Conservation (phyloP, 2,888 invertebrate genomes). For the Phania funesta region DNA sequence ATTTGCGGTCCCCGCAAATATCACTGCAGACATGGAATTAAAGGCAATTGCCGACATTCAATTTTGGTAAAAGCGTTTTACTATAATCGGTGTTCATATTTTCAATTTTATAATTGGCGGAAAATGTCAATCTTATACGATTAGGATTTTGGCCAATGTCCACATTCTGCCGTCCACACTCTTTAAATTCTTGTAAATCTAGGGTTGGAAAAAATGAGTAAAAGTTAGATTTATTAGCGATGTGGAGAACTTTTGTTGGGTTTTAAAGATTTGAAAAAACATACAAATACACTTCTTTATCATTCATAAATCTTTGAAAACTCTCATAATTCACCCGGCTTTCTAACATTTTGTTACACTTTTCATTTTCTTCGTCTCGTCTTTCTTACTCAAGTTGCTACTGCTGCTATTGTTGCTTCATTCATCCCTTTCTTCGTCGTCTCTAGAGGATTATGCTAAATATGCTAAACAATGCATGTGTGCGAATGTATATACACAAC, state of each 20-base stretch:
- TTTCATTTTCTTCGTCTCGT: conserved; percentile 49
- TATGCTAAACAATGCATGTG: conserved; percentile 33
- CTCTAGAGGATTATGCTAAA: conserved; percentile 53
- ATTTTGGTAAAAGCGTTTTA: too few relatives aligned
- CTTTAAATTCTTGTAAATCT: conserved; percentile 19
- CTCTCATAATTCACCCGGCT: conserved; percentile 75
- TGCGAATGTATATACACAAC: background rate
- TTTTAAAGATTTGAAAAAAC: conserved; percentile 67
- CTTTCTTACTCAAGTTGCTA: conserved; percentile 43
- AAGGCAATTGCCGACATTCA: too few relatives aligned
- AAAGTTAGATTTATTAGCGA: conserved; percentile 38
- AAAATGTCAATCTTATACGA: too few relatives aligned
- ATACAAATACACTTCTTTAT: conserved; percentile 63
- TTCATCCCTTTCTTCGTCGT: conserved; percentile 50
- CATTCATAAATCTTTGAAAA: conserved; percentile 77
- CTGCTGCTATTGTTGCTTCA: conserved; percentile 36
- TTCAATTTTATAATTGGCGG: too few relatives aligned
- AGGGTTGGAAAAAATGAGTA: conserved; percentile 40
- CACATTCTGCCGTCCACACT: background rate
- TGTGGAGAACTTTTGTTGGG: conserved; percentile 40
- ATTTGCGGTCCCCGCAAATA: too few relatives aligned
- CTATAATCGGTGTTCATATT: too few relatives aligned
- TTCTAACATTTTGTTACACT: conserved; percentile 62
- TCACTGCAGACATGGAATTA: too few relatives aligned
- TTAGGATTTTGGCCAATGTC: background rate